phyloP scores from a whole-genome alignment of 2,113 vertebrate genomes.

The Nannobrachium achirus region DNA sequence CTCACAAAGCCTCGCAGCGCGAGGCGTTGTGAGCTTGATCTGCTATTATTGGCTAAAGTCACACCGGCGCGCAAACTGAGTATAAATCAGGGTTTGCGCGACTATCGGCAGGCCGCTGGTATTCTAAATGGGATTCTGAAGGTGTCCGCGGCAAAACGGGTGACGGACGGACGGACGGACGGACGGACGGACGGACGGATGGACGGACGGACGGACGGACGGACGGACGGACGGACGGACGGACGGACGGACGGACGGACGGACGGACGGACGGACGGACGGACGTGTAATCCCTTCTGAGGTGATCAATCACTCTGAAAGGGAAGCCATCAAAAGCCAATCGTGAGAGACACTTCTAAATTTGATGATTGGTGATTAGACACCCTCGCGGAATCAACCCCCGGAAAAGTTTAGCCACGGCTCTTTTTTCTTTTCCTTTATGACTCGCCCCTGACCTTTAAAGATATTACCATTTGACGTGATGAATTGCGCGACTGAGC shows the following conservation, averaged over 20 bases:
- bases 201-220: background rate
- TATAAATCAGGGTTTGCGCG: too few relatives aligned
- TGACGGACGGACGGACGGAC: background rate
- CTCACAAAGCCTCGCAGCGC: too few relatives aligned
- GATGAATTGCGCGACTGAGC: slow-evolving; percentile 71
- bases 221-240: background rate
- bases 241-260: background rate
- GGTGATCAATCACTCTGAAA: slow-evolving; percentile 61
- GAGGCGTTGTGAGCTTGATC: background rate
- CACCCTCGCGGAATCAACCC: slow-evolving; percentile 62
- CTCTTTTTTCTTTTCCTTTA: slow-evolving; percentile 69
- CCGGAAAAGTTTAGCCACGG: slow-evolving; percentile 73
- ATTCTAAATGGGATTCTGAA: slow-evolving; percentile 20
- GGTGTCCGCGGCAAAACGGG: too few relatives aligned
- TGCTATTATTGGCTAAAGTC: background rate
- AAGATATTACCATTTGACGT: slow-evolving; percentile 75
- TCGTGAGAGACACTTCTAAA: slow-evolving; percentile 71
- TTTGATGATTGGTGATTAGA: slow-evolving; percentile 76
- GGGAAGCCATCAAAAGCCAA: slow-evolving; percentile 70
- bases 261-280: background rate
- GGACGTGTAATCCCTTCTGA: slow-evolving; percentile 6
- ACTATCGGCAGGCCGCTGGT: background rate
- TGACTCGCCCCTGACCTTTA: slow-evolving; percentile 76
- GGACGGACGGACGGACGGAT: background rate
- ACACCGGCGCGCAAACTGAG: background rate